phyloP scores from a whole-genome alignment of 2,888 invertebrate species.

The Prosapia bicincta region DNA sequence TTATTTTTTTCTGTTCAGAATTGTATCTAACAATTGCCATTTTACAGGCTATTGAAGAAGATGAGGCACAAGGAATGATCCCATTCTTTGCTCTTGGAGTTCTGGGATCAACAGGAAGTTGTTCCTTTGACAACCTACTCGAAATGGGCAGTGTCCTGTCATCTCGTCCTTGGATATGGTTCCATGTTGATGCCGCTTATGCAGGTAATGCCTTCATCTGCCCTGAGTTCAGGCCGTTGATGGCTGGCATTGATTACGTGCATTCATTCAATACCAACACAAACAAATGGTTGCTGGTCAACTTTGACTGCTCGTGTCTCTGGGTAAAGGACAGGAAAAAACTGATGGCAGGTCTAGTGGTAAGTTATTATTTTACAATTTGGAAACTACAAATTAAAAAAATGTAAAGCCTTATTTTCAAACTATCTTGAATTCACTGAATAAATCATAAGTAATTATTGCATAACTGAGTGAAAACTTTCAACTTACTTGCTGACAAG shows the following conservation, averaged over 20 bases:
- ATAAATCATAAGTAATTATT: no score
- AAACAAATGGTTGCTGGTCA: conserved; percentile 82
- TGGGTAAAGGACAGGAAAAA: conserved; percentile 77
- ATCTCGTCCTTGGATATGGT: conserved; percentile 60
- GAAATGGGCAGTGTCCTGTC: conserved; percentile 71
- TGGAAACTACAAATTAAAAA: no score
- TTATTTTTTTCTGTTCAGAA: no score
- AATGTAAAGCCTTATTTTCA: no score
- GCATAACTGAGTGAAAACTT: no score
- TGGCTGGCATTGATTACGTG: conserved; percentile 67
- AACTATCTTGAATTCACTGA: no score
- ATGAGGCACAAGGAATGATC: conserved; percentile 67
- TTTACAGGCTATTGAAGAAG: conserved; percentile 63
- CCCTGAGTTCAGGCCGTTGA: conserved; percentile 68
- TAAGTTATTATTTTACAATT: no score
- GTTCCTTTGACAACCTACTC: conserved; percentile 76
- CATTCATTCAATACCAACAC: conserved; percentile 87
- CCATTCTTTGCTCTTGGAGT: conserved; percentile 83
- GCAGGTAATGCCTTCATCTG: conserved; percentile 84
- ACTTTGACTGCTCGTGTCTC: conserved; percentile 80
- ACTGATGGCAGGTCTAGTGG: conserved; percentile 67
- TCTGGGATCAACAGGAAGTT: conserved; percentile 78
- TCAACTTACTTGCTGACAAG: no score
- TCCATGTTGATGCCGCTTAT: conserved; percentile 86
- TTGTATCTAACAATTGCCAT: no score